Evolutionary conservation across 2,797 vertebrate genomes (phyloP).

Genomic region (Sitta carolinensis): DNA sequence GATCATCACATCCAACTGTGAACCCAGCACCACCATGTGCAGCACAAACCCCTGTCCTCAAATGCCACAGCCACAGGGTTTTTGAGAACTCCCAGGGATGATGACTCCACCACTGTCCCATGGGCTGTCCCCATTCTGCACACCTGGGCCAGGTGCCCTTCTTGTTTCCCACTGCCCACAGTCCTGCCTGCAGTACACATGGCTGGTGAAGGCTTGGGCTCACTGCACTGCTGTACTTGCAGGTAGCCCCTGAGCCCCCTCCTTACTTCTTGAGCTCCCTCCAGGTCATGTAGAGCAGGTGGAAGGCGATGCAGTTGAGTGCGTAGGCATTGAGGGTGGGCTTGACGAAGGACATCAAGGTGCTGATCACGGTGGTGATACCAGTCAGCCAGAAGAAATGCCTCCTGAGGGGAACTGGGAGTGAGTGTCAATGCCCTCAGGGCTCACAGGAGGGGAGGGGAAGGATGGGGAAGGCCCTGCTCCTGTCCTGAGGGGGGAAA

Average conservation of each 20-base stretch:
- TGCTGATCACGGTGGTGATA: slow-evolving; percentile 73
- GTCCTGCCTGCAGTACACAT: neutral
- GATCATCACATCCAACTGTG: neutral
- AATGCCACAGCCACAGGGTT: neutral
- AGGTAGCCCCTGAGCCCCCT: neutral
- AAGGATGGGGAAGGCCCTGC: neutral
- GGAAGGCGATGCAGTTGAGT: slow-evolving; percentile 87
- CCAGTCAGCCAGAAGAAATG: slow-evolving; percentile 79
- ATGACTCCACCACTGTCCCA: neutral
- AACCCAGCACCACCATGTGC: neutral
- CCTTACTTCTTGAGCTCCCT: slow-evolving; percentile 84
- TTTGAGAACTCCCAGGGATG: neutral
- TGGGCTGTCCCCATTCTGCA: neutral
- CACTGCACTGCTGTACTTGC: neutral
- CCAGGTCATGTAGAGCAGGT: slow-evolving; percentile 82
- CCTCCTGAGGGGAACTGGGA: slow-evolving; percentile 68
- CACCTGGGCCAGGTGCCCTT: neutral
- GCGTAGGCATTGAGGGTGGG: slow-evolving; percentile 88
- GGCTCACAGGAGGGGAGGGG: neutral
- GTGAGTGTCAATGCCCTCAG: neutral
- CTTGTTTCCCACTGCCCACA: neutral
- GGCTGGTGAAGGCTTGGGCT: neutral
- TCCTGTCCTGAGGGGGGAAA: neutral
- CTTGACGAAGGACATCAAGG: slow-evolving; percentile 85
- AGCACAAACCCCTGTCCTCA: neutral